phyloP scores from a whole-genome alignment of 2,888 invertebrate genomes.

The Hyles lineata region DNA sequence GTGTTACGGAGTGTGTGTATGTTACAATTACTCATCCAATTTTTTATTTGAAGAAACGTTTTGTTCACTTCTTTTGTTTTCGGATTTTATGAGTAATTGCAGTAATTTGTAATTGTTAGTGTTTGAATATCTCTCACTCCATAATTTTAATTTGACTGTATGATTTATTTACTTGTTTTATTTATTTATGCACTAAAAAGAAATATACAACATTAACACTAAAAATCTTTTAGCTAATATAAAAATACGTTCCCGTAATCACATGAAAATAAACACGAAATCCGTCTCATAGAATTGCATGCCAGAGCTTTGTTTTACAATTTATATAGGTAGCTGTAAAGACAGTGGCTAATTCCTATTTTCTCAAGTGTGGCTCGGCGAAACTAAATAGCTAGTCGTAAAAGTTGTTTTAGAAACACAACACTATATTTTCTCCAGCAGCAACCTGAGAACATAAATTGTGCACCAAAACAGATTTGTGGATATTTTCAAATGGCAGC shows the following conservation, averaged over 20 bases:
- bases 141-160: too few relatives aligned
- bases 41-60: neutral
- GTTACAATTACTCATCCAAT: neutral
- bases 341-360: constrained; percentile 17
- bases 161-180: too few relatives aligned
- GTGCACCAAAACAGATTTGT: constrained; percentile 39
- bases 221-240: too few relatives aligned
- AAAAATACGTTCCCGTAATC: neutral
- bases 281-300: neutral
- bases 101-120: too few relatives aligned
- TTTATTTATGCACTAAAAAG: too few relatives aligned
- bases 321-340: neutral
- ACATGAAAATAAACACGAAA: neutral
- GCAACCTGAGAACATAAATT: constrained; percentile 45
- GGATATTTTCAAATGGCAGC: constrained; percentile 47
- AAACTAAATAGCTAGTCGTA: constrained; percentile 22
- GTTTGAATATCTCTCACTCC: too few relatives aligned
- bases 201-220: too few relatives aligned
- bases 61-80: too few relatives aligned
- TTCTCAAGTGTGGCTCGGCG: constrained; percentile 1
- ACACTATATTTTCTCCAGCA: constrained; percentile 24
- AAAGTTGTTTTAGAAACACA: constrained; percentile 19
- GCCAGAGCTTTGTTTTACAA: neutral
- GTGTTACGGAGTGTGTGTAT: too few relatives aligned
- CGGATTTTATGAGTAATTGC: too few relatives aligned